Evolutionary conservation across 2,113 vertebrate species (phyloP).

Genomic region (Cettia cetti): DNA sequence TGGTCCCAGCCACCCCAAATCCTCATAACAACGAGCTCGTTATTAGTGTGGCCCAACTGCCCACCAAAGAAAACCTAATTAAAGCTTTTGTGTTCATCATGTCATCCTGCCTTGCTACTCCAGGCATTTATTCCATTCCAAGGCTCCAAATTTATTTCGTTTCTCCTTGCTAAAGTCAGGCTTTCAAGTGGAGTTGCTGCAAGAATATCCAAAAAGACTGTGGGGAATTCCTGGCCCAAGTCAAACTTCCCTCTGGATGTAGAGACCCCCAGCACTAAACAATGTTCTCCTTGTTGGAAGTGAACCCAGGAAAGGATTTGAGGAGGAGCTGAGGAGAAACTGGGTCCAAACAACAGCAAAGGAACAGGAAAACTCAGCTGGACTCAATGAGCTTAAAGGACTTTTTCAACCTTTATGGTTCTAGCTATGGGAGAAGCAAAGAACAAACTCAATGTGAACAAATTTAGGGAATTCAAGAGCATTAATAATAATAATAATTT

Average conservation of each 20-base stretch:
- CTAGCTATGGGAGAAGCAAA: background rate
- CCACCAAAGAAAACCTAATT: background rate
- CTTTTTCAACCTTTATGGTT: background rate
- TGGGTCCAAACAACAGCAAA: background rate
- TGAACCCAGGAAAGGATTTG: accelerated
- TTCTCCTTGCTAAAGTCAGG: background rate
- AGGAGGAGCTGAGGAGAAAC: background rate
- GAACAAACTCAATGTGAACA: background rate
- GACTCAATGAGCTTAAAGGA: background rate
- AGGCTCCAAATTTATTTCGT: background rate
- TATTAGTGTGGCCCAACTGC: background rate
- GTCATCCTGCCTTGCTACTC: background rate
- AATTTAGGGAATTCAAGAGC: background rate
- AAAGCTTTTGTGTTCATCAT: background rate
- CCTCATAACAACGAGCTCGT: background rate
- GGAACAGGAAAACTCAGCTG: background rate
- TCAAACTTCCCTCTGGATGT: background rate
- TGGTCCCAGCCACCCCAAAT: background rate
- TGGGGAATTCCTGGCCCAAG: background rate
- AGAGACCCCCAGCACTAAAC: background rate
- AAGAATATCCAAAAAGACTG: background rate
- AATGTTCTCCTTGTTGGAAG: background rate
- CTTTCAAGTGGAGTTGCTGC: background rate
- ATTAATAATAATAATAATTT: background rate
- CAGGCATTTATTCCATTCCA: background rate